Evolutionary conservation across 2,888 invertebrate genomes (phyloP), one percentile per base, ranked within the genome.

Genomic region (Dasypogon diadema): DNA sequence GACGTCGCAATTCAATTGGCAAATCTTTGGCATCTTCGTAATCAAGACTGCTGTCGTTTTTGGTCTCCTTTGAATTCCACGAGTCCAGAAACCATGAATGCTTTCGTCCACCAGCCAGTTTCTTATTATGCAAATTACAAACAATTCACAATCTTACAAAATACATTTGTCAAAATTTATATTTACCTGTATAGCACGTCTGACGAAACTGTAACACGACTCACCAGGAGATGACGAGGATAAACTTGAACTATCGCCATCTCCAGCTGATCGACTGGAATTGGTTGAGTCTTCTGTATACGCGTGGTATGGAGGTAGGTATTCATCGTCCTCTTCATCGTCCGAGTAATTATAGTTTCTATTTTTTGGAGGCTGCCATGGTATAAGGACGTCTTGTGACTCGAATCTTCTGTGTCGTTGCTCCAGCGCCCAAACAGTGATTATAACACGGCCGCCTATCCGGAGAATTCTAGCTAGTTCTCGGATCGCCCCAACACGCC

Each of bases 391-490:
- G 86, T 98, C 98, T 88, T 90, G 90, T 21, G 90, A 90, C 81
- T 90, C 90, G 77, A 90, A 90, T 80, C 90, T 89, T 80, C 95
- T 87, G 82, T 97, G 94, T 77, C 94, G 92, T 83, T 99, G 99
- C 84, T 97, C 97, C 91, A 95, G 92, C 8, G 98, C 97, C 98
- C 98, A 98, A 2, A 97, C 98, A 2, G 96, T 95, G 80, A 98
- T 94, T 80, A 98, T 91, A 76, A 97, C 90, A 74, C 93, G 89
- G 0, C 97, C 98, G 2, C 97, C 97, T 78, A 97, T 94, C 80
- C 95, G 89, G 77, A 97, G 89, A 77, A 97, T 93, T 72, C 97
- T 87, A 3, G 96, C 94, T 80, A 97, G 88, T 83, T 98, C 97
- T 73, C 93, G 89, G 46, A 98, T 87, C 2, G 97, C 97, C 81